phyloP scores from a whole-genome alignment of 2,888 invertebrate genomes.

The Brenthis hecate region DNA sequence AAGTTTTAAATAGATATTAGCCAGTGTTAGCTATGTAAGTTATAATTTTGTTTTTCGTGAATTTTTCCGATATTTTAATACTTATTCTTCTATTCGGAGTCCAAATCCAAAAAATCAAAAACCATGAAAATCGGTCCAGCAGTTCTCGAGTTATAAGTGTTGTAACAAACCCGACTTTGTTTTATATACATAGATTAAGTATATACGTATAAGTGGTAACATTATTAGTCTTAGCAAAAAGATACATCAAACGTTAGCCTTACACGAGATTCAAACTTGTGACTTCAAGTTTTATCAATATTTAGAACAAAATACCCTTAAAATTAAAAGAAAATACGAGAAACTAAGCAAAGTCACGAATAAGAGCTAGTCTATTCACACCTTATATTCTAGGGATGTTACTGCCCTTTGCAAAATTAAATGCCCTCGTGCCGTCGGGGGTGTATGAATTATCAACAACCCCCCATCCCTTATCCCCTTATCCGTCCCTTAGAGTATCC shows the following conservation, averaged over 20 bases:
- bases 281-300: no score
- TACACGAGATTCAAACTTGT: neutral
- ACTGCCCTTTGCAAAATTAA: conserved; percentile 32
- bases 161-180: no score
- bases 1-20: no score
- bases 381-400: conserved; percentile 9
- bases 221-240: neutral
- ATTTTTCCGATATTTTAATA: no score
- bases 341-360: neutral
- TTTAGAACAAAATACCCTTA: no score
- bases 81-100: no score
- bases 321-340: neutral
- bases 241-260: neutral
- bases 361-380: conserved; percentile 11
- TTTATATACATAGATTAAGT: no score
- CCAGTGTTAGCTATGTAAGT: no score
- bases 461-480: conserved; percentile 20
- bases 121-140: no score
- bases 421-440: conserved; percentile 21
- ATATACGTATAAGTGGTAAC: neutral
- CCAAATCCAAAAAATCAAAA: no score
- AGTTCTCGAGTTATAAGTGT: no score
- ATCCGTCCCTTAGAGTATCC: conserved; percentile 10
- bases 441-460: conserved; percentile 33
- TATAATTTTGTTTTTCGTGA: no score